phyloP scores from a whole-genome alignment of 1,140 invertebrate species.

The Bombus waltoni region DNA sequence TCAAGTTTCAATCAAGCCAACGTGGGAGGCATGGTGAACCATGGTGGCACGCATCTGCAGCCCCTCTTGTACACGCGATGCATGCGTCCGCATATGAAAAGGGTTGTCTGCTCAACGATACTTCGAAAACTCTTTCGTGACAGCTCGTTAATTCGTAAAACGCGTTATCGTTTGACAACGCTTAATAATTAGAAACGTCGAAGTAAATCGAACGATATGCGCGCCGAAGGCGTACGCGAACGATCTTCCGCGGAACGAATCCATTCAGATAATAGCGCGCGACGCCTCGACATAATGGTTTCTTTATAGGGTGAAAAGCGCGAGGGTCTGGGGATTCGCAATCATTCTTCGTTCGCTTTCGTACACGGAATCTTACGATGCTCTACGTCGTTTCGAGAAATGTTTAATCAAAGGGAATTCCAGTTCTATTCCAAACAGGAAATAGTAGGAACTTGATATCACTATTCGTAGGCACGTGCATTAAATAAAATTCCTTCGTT shows the following conservation, averaged over 20 bases:
- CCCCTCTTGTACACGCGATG: constrained; percentile 31
- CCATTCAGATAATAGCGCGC: background rate
- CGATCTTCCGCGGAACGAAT: constrained; percentile 18
- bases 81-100: constrained; percentile 3
- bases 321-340: background rate
- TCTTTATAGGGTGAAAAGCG: background rate
- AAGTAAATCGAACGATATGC: constrained; percentile 50
- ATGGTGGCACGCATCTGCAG: constrained; percentile 18
- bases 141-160: constrained; percentile 64
- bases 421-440: background rate
- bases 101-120: constrained; percentile 13
- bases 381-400: background rate
- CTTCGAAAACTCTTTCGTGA: constrained; percentile 61
- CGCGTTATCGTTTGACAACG: constrained; percentile 42
- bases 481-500: background rate
- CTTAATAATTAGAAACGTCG: constrained; percentile 63
- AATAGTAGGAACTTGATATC: too few relatives aligned
- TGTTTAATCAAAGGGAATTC: background rate
- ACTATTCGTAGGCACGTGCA: too few relatives aligned
- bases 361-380: background rate
- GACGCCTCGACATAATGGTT: background rate
- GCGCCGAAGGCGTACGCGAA: background rate
- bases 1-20: constrained; percentile 57
- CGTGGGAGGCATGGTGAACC: constrained; percentile 4
- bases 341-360: too few relatives aligned